phyloP scores from a whole-genome alignment of 2,888 invertebrate species.

The Megaustenia siamemsis region DNA sequence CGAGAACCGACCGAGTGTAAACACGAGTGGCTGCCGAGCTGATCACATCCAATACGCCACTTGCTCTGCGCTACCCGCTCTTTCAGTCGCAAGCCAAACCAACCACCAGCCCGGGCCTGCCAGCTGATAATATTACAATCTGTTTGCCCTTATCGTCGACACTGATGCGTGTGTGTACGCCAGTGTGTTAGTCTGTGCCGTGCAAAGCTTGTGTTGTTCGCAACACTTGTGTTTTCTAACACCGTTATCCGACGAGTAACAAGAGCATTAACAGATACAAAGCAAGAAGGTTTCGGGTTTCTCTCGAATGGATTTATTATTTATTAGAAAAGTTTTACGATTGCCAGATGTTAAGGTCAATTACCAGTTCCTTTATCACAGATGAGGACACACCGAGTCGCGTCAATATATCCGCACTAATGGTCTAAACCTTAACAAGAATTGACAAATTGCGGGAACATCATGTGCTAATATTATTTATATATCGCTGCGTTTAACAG shows the following conservation, averaged over 20 bases:
- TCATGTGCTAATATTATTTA: too few relatives aligned
- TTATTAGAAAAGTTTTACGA: too few relatives aligned
- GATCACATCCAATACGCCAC: constrained; percentile 40
- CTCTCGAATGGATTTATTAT: too few relatives aligned
- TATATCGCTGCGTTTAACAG: too few relatives aligned
- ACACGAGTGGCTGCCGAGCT: constrained; percentile 42
- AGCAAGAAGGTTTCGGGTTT: too few relatives aligned
- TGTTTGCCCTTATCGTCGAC: constrained; percentile 45
- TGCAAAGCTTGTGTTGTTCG: constrained; percentile 50
- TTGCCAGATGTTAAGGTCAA: too few relatives aligned
- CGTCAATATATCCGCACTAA: too few relatives aligned
- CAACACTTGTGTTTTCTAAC: constrained; percentile 14
- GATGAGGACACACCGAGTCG: too few relatives aligned
- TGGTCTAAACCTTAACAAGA: too few relatives aligned
- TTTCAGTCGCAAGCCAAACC: constrained; percentile 9
- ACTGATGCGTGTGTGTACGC: background rate
- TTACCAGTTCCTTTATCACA: too few relatives aligned
- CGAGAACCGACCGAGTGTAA: constrained; percentile 33
- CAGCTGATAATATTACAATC: constrained; percentile 47
- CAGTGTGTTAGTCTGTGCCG: constrained; percentile 15
- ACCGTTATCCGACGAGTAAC: background rate
- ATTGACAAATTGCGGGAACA: too few relatives aligned
- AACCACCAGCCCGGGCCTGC: constrained; percentile 22
- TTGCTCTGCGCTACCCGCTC: constrained; percentile 34
- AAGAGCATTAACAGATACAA: too few relatives aligned